Evolutionary conservation across 2,888 invertebrate genomes (phyloP).

Genomic region (Cremastinae sp.): DNA sequence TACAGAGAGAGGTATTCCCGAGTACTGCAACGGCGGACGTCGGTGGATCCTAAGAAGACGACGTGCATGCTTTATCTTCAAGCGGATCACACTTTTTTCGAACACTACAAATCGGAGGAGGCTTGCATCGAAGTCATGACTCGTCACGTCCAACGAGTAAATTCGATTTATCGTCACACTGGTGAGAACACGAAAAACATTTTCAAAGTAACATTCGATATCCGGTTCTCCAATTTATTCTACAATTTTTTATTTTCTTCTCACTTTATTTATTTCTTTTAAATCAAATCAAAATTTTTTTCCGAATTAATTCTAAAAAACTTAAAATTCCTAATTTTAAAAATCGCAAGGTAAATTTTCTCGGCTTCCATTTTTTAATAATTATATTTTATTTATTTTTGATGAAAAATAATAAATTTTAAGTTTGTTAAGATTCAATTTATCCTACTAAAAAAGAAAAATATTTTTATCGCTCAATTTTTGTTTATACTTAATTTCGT

Average conservation of each 20-base stretch:
- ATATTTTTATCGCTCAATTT: too few species aligned
- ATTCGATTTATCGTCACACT: slow-evolving; percentile 90
- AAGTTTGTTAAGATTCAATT: too few species aligned
- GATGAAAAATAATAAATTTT: too few species aligned
- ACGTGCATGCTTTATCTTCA: slow-evolving; percentile 96
- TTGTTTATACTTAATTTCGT: too few species aligned
- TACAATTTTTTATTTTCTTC: not conserved
- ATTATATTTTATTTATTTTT: too few species aligned
- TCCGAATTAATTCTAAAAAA: too few species aligned
- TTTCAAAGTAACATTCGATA: not conserved
- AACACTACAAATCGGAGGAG: slow-evolving; percentile 94
- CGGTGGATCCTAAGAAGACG: slow-evolving; percentile 91
- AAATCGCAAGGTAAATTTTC: too few species aligned
- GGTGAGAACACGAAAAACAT: slow-evolving; percentile 81
- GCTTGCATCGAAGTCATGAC: slow-evolving; percentile 96
- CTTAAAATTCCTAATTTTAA: too few species aligned
- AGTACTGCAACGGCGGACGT: slow-evolving; percentile 80
- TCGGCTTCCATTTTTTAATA: too few species aligned
- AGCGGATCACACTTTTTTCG: slow-evolving; percentile 96
- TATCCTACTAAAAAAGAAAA: too few species aligned
- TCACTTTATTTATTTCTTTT: not conserved
- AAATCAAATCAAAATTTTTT: too few species aligned
- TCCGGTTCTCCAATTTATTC: not conserved
- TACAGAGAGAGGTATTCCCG: slow-evolving; percentile 68
- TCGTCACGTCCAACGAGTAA: slow-evolving; percentile 94